These are phyloP conservation scores for Gopherus evgoodei DNA, from an alignment of 2,113 vertebrate species.

Conservation along the genomic window DNA sequence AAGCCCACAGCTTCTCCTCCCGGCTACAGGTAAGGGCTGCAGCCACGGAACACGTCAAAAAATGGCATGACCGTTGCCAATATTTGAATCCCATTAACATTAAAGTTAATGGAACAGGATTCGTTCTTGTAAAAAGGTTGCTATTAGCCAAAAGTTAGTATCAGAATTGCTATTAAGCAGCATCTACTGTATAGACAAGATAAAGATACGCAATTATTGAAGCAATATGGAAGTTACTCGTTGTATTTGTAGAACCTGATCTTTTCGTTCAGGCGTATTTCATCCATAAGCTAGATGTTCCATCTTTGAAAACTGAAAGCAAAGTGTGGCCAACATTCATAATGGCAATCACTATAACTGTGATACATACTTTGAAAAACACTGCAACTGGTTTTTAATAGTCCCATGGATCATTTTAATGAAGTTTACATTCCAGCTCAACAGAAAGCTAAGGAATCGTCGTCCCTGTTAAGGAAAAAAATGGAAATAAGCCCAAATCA, in stretches of 20 bases:
- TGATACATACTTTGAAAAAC: constrained; percentile 87
- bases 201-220: not conserved
- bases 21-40: not conserved
- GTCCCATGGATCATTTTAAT: constrained; percentile 93
- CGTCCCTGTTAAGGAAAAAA: constrained; percentile 84
- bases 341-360: not conserved
- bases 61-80: not conserved
- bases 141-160: not conserved
- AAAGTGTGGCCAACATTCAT: constrained; percentile 37
- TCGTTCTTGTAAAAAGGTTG: not conserved
- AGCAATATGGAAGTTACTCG: not conserved
- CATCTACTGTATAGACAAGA: not conserved
- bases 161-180: not conserved
- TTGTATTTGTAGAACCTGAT: not conserved
- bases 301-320: constrained; percentile 5
- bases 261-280: constrained; percentile 4
- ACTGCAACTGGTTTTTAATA: constrained; percentile 94
- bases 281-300: not conserved
- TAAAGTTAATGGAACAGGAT: not conserved
- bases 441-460: constrained; percentile 94
- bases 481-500: not conserved
- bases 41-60: not conserved
- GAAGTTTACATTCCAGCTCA: constrained; percentile 91
- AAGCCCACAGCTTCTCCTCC: not conserved
- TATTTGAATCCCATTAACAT: not conserved